phyloP scores from a whole-genome alignment of 2,888 invertebrate genomes.

The Watsonalla binaria region DNA sequence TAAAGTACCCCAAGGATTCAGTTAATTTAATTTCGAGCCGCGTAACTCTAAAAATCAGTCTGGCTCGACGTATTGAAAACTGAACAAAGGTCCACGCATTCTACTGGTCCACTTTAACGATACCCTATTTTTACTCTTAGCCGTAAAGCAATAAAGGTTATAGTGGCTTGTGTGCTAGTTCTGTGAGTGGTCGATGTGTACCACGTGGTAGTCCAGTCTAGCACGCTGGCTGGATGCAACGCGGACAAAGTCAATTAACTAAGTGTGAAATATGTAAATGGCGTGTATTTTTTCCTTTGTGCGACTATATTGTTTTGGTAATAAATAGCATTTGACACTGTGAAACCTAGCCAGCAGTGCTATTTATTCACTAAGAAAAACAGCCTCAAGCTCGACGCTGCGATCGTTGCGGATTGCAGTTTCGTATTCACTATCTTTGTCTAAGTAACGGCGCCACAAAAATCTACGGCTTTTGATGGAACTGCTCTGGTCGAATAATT shows the following conservation, averaged over 20 bases:
- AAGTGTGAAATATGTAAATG: constrained; percentile 60
- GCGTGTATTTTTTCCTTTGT: constrained; percentile 21
- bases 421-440: too few relatives aligned
- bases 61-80: constrained; percentile 29
- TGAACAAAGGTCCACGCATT: constrained; percentile 36
- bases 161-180: constrained; percentile 7
- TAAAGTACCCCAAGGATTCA: too few relatives aligned
- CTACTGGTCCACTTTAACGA: constrained; percentile 14
- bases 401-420: too few relatives aligned
- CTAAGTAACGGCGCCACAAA: too few relatives aligned
- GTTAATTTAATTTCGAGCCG: too few relatives aligned
- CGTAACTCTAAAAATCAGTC: constrained; percentile 12
- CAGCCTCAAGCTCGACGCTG: too few relatives aligned
- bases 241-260: constrained; percentile 49
- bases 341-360: neutral
- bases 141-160: neutral
- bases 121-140: constrained; percentile 6
- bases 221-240: constrained; percentile 30
- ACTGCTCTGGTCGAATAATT: too few relatives aligned
- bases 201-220: constrained; percentile 18
- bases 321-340: neutral
- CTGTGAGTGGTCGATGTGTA: constrained; percentile 15
- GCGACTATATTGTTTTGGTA: neutral
- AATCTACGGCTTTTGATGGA: too few relatives aligned
- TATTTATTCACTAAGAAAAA: too few relatives aligned